A percentile compares a stretch with the other conserved stretches of the same genome.
Evolutionary conservation across 2,797 vertebrate genomes (phyloP).

Genomic region (Falco rusticolus): DNA sequence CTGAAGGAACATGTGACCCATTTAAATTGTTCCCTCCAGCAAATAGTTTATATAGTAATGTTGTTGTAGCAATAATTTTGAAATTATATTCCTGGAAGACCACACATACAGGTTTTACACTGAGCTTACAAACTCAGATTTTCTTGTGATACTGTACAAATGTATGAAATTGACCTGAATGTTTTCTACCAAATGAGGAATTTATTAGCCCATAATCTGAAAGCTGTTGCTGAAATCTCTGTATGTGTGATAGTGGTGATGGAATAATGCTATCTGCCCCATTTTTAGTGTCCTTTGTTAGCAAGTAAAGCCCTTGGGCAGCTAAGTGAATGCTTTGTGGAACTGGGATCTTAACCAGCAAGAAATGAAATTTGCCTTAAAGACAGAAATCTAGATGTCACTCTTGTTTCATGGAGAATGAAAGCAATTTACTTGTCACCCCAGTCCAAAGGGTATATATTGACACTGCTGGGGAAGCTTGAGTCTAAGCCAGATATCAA

Average conservation of each 20-base stretch:
- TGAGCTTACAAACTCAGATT: not conserved
- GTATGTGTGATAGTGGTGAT: not conserved
- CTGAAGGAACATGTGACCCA: not conserved
- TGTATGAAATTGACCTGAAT: not conserved
- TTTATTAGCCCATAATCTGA: not conserved
- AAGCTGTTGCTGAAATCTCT: constrained; percentile 14
- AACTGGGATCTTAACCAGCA: not conserved
- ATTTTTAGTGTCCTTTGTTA: not conserved
- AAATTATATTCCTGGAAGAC: not conserved
- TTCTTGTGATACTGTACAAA: not conserved
- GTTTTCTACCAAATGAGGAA: not conserved
- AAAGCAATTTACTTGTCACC: not conserved
- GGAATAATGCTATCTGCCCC: not conserved
- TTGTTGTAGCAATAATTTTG: not conserved
- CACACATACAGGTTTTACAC: not conserved
- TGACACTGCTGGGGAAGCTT: not conserved
- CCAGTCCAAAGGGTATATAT: not conserved
- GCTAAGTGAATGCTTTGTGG: not conserved
- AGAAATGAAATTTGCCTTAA: not conserved
- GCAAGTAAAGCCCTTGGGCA: not conserved
- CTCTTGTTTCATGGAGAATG: not conserved
- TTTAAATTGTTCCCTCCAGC: not conserved
- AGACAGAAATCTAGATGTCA: not conserved
- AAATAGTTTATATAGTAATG: not conserved
- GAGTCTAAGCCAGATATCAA: not conserved